Evolutionary conservation across 2,888 invertebrate species (phyloP).

Genomic region (Heterodera filipjevi): DNA sequence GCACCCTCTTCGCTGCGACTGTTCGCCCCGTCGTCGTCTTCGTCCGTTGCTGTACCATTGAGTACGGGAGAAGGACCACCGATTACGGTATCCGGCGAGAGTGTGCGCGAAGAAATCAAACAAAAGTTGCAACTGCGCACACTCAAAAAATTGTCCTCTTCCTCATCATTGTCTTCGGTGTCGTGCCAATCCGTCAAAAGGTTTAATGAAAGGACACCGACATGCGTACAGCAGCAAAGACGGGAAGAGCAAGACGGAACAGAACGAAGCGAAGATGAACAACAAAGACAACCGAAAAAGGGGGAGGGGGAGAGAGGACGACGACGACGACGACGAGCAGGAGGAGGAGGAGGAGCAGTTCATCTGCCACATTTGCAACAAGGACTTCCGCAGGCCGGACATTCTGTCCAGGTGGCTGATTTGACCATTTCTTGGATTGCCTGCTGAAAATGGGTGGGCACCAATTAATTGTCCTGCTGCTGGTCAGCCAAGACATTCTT

Average conservation of each 20-base stretch:
- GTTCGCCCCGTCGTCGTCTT: neutral
- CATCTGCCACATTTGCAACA: conserved; percentile 48
- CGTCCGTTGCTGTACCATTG: neutral
- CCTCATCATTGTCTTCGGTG: neutral
- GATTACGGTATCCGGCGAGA: neutral
- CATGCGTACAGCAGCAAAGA: neutral
- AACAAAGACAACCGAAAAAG: neutral
- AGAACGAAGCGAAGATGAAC: neutral
- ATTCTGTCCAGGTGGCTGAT: conserved; percentile 50
- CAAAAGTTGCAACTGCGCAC: neutral
- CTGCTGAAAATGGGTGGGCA: too few relatives aligned
- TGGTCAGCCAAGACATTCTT: too few relatives aligned
- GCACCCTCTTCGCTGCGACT: conserved; percentile 30
- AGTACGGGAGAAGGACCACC: neutral
- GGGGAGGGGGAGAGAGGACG: neutral
- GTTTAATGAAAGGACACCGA: neutral
- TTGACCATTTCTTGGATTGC: too few relatives aligned
- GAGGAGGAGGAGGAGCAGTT: conserved; percentile 36
- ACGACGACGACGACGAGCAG: conserved; percentile 12
- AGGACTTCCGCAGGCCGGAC: conserved; percentile 62
- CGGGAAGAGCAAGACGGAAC: neutral
- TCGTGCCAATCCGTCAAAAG: neutral
- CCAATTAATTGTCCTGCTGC: too few relatives aligned
- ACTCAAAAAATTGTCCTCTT: neutral
- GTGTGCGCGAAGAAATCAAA: neutral